Conservation (phyloP, 37 sponge, comb jelly and placozoan species). For the Theonella swinhoei region DNA sequence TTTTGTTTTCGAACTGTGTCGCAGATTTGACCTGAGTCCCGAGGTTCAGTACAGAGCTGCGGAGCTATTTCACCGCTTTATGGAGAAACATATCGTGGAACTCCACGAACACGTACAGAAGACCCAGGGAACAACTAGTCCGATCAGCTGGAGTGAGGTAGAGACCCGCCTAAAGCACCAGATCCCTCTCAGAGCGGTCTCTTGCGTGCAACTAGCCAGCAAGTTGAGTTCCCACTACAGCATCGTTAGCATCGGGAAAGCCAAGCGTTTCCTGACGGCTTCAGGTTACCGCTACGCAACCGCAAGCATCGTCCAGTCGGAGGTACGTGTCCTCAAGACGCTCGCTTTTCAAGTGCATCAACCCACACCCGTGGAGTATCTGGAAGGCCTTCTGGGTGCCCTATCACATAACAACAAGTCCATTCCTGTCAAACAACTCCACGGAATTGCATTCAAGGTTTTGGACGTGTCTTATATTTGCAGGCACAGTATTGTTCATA, state of each 20-base stretch:
- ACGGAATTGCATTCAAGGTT: conserved; percentile 62
- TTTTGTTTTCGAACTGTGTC: conserved; percentile 69
- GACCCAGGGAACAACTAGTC: conserved; percentile 22
- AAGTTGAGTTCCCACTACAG: conserved; percentile 84
- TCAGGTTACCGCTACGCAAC: conserved; percentile 81
- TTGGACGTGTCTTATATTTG: conserved; percentile 54
- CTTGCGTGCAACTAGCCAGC: conserved; percentile 88
- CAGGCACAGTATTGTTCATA: conserved; percentile 10
- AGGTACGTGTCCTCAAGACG: conserved; percentile 82
- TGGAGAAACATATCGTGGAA: conserved; percentile 69
- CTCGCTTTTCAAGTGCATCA: conserved; percentile 58
- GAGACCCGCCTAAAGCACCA: conserved; percentile 81
- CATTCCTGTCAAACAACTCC: conserved; percentile 66
- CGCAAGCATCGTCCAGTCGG: conserved; percentile 84
- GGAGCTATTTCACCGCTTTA: conserved; percentile 81
- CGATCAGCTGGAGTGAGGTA: conserved; percentile 74
- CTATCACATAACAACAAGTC: conserved; percentile 33
- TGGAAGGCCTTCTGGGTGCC: conserved; percentile 76
- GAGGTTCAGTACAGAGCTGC: conserved; percentile 73
- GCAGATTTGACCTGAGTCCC: conserved; percentile 50
- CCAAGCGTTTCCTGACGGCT: conserved; percentile 42
- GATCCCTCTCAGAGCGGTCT: conserved; percentile 70
- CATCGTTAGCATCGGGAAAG: conserved; percentile 49
- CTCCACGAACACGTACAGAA: conserved; percentile 66
- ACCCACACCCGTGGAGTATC: conserved; percentile 63